These are phyloP conservation scores for Porites australiensis DNA, from an alignment of 64 coral and sea anemone genomes.

Conservation along the genomic window DNA sequence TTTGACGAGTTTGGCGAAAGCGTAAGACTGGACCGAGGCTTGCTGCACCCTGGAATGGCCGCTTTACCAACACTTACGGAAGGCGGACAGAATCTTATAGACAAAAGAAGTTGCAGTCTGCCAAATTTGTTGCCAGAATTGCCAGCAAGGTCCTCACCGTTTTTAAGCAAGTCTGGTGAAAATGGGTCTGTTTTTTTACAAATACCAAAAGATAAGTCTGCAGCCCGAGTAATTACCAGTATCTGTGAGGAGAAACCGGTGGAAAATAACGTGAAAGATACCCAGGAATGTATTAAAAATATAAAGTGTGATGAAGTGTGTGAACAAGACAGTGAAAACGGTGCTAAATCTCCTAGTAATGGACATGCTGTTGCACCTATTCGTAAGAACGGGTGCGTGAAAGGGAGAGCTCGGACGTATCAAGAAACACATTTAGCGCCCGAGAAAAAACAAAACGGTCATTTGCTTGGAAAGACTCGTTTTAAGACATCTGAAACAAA, in stretches of 20 bases:
- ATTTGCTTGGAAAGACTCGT: neutral
- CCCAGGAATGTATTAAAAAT: neutral
- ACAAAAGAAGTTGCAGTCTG: slow-evolving; percentile 34
- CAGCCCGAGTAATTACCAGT: neutral
- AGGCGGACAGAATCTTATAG: neutral
- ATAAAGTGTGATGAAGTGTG: neutral
- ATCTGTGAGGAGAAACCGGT: neutral
- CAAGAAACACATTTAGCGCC: neutral
- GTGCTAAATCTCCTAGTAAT: neutral
- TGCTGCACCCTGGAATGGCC: neutral
- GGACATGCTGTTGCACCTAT: neutral
- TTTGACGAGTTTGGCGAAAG: slow-evolving; percentile 55
- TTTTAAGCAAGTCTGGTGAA: neutral
- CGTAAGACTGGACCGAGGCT: slow-evolving; percentile 19
- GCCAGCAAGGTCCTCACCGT: neutral
- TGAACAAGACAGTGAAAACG: neutral
- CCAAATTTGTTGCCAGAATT: slow-evolving; percentile 25
- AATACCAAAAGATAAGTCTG: neutral
- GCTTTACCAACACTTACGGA: neutral
- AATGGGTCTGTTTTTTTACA: neutral
- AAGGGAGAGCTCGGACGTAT: neutral
- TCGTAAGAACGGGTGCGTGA: neutral
- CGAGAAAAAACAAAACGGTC: slow-evolving; percentile 7
- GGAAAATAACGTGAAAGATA: neutral
- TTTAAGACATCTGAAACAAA: neutral